Evolutionary conservation across 2,888 invertebrate genomes (phyloP).

Genomic region (Ephialtes manifestator): DNA sequence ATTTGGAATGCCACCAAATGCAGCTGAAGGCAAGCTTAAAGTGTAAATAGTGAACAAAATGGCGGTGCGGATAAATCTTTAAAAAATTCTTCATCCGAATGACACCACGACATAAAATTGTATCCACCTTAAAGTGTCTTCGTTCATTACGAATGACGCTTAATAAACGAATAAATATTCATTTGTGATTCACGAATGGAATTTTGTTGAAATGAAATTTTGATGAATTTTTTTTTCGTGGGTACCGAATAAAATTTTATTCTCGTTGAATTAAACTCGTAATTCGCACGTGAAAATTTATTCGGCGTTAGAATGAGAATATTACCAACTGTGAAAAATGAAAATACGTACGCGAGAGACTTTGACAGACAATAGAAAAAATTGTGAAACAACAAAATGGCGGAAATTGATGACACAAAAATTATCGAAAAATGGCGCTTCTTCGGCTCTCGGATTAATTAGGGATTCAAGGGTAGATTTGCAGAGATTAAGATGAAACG

Average conservation of each 20-base stretch:
- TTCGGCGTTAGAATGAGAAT: not conserved
- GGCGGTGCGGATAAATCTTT: not conserved
- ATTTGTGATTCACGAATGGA: not conserved
- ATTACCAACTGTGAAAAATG: not conserved
- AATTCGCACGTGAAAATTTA: not conserved
- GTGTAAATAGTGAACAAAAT: constrained; percentile 11
- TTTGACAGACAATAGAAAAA: not conserved
- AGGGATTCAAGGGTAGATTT: not conserved
- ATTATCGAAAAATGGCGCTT: not conserved
- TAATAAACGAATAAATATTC: not conserved
- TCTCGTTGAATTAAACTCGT: not conserved
- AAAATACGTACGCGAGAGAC: not conserved
- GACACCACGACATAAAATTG: not conserved
- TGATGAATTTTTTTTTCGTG: not conserved
- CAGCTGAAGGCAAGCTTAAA: not conserved
- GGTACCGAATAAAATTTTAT: not conserved
- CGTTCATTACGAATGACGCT: not conserved
- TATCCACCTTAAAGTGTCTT: not conserved
- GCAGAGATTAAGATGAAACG: not conserved
- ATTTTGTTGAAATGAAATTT: not conserved
- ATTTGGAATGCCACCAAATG: not conserved
- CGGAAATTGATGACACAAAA: not conserved
- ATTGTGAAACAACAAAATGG: constrained; percentile 4
- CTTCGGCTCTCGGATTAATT: not conserved
- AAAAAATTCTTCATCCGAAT: not conserved